Conservation (phyloP, 2,888 invertebrate species). For the Nesidiocoris tenuis region DNA sequence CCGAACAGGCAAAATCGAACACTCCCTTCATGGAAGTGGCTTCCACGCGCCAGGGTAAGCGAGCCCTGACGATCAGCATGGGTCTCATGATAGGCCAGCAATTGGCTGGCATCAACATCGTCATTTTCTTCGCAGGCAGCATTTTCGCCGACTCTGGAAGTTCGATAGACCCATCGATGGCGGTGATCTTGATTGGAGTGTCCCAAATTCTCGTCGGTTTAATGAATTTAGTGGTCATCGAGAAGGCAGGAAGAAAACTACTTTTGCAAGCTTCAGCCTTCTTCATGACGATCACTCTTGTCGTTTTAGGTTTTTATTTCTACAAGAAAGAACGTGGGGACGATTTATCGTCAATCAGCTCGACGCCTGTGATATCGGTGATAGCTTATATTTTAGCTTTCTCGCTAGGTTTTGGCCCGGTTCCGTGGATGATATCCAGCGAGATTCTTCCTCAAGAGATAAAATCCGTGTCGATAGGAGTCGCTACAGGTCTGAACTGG, state of each 20-base stretch:
- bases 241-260: slow-evolving; percentile 75
- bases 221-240: slow-evolving; percentile 69
- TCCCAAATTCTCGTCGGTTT: slow-evolving; percentile 72
- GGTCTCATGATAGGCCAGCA: slow-evolving; percentile 84
- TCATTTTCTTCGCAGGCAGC: slow-evolving; percentile 75
- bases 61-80: slow-evolving; percentile 71
- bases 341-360: slow-evolving; percentile 62
- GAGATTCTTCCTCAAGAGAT: slow-evolving; percentile 73
- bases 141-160: slow-evolving; percentile 76
- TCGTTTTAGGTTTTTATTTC: slow-evolving; percentile 72
- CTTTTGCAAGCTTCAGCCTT: slow-evolving; percentile 73
- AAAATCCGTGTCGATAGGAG: slow-evolving; percentile 69
- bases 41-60: slow-evolving; percentile 64
- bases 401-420: slow-evolving; percentile 70
- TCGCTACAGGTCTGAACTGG: slow-evolving; percentile 77
- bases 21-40: slow-evolving; percentile 24
- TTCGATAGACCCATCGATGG: slow-evolving; percentile 63
- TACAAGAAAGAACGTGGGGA: slow-evolving; percentile 58
- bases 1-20: slow-evolving; percentile 58
- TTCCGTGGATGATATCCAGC: slow-evolving; percentile 78
- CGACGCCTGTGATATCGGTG: slow-evolving; percentile 68
- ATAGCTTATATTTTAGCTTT: slow-evolving; percentile 68
- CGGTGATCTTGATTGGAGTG: slow-evolving; percentile 77
- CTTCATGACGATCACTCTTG: slow-evolving; percentile 69
- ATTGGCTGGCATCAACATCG: slow-evolving; percentile 78